Conservation (phyloP, 1,140 invertebrate genomes). For the Bacillus rossius region DNA sequence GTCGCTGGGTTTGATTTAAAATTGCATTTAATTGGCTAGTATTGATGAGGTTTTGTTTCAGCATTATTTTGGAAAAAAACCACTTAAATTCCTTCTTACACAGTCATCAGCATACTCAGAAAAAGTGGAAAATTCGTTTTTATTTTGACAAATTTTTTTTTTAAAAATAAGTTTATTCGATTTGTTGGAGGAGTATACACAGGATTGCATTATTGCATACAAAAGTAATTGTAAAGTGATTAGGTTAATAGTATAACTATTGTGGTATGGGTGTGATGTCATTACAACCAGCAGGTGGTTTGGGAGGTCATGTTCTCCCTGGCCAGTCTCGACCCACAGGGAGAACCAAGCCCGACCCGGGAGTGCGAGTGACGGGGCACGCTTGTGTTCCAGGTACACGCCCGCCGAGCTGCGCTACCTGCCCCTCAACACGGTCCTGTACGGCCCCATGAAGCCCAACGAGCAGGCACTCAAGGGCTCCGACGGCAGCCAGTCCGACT, state of each 20-base stretch:
- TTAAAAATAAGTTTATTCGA: no score
- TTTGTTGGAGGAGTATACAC: no score
- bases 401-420: conserved; percentile 68
- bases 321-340: no score
- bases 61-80: no score
- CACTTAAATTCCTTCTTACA: not conserved
- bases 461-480: conserved; percentile 33
- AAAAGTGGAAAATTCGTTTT: not conserved
- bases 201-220: no score
- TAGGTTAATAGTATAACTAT: no score
- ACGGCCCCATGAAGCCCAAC: conserved; percentile 59
- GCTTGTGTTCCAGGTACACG: conserved; percentile 48
- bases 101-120: not conserved
- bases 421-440: conserved; percentile 86
- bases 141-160: not conserved
- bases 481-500: conserved; percentile 38
- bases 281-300: no score
- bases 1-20: not conserved
- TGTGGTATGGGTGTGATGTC: no score
- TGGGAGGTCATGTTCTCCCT: no score
- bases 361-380: not conserved
- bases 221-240: no score
- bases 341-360: no score
- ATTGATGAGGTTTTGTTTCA: no score
- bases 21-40: not conserved